Evolutionary conservation across 2,888 invertebrate species (phyloP).

Genomic region (Sphecodes monilicornis): DNA sequence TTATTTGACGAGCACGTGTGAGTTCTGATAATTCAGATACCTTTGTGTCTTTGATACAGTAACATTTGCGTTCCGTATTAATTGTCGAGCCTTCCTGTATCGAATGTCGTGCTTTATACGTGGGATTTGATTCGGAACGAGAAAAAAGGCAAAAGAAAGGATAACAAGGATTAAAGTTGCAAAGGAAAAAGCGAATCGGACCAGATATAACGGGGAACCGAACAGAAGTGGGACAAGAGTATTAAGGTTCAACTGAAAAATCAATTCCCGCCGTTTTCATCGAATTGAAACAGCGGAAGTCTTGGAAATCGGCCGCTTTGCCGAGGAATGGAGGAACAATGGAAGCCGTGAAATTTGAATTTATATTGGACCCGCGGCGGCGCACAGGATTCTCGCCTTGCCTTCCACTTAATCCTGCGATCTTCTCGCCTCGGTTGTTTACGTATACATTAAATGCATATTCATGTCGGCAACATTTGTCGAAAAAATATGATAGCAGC

Average conservation of each 20-base stretch:
- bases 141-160: background rate
- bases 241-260: conserved; percentile 4
- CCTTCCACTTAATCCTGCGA: conserved; percentile 46
- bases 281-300: conserved; percentile 35
- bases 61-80: background rate
- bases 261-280: conserved; percentile 11
- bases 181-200: background rate
- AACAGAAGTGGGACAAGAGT: conserved; percentile 6
- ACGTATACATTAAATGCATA: conserved; percentile 56
- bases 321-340: conserved; percentile 42
- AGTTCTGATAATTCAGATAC: too few relatives aligned
- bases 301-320: conserved; percentile 21
- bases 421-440: conserved; percentile 40
- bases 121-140: background rate
- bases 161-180: background rate
- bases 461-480: conserved; percentile 46
- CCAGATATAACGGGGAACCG: background rate
- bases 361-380: conserved; percentile 51
- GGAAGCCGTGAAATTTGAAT: conserved; percentile 56
- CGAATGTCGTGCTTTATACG: background rate
- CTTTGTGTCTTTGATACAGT: background rate
- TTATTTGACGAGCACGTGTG: too few relatives aligned
- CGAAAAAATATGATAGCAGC: conserved; percentile 34
- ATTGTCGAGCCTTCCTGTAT: background rate
- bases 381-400: conserved; percentile 33